Evolutionary conservation across 2,797 vertebrate genomes (phyloP).

Genomic region (Sebastiscus tertius): DNA sequence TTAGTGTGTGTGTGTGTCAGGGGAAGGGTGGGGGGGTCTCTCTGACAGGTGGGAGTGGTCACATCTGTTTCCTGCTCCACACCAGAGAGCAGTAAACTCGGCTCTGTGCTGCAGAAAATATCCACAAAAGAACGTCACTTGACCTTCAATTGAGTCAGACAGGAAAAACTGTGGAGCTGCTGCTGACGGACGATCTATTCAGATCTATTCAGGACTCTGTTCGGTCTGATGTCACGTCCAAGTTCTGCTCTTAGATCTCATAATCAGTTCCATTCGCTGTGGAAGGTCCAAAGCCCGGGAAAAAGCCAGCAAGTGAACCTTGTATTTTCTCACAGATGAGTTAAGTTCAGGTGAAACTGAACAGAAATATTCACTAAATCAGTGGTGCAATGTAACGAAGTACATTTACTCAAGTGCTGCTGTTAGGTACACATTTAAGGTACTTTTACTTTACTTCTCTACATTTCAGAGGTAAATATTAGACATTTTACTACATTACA

Average conservation of each 20-base stretch:
- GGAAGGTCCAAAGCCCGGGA: background rate
- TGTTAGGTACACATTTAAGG: too few relatives aligned
- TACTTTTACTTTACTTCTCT: too few relatives aligned
- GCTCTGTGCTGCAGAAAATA: slow-evolving; percentile 21
- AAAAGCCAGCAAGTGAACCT: background rate
- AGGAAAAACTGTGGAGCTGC: slow-evolving; percentile 27
- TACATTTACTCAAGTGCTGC: too few relatives aligned
- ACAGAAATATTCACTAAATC: too few relatives aligned
- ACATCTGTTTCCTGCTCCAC: slow-evolving; percentile 66
- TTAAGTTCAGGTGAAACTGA: too few relatives aligned
- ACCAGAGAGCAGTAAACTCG: slow-evolving; percentile 30
- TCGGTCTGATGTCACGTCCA: background rate
- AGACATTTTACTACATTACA: too few relatives aligned
- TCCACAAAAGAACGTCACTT: background rate
- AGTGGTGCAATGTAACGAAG: too few relatives aligned
- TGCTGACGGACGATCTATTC: background rate
- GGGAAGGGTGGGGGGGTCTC: slow-evolving; percentile 48
- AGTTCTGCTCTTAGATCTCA: background rate
- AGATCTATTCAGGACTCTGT: background rate
- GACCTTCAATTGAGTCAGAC: slow-evolving; percentile 19
- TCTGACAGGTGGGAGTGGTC: slow-evolving; percentile 68
- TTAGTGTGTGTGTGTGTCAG: slow-evolving; percentile 24
- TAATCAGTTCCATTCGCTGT: background rate
- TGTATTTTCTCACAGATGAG: background rate
- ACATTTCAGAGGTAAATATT: too few relatives aligned